Evolutionary conservation across 2,888 invertebrate species (phyloP).

Genomic region (Tenthredo distinguenda): DNA sequence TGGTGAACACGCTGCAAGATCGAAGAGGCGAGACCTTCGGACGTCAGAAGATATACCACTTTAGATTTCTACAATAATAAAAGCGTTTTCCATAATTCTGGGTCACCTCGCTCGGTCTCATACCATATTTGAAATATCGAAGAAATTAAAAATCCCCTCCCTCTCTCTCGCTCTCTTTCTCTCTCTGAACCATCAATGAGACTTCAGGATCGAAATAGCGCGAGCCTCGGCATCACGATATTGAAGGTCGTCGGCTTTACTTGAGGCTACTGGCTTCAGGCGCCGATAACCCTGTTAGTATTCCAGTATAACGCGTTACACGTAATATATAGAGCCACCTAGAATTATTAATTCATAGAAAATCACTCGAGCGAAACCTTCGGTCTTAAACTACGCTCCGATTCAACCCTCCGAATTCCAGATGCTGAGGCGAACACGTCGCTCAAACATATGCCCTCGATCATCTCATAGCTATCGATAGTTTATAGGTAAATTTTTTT

Average conservation of each 20-base stretch:
- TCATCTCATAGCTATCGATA: not conserved
- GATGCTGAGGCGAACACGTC: slow-evolving; percentile 12
- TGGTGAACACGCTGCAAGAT: not conserved
- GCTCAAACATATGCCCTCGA: slow-evolving; percentile 20
- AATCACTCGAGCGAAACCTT: slow-evolving; percentile 24
- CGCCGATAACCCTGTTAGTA: slow-evolving; percentile 7
- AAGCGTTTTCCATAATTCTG: slow-evolving; percentile 1
- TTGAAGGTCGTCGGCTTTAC: slow-evolving; percentile 28
- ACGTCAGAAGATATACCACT: not conserved
- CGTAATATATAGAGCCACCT: not conserved
- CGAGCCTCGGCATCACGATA: not conserved
- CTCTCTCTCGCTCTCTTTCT: not conserved
- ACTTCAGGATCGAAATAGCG: not conserved
- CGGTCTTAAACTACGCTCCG: not conserved
- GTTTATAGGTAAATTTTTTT: not conserved
- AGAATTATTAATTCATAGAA: slow-evolving; percentile 30
- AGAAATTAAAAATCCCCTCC: not conserved
- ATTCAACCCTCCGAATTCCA: slow-evolving; percentile 23
- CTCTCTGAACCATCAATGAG: not conserved
- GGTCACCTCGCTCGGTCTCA: not conserved
- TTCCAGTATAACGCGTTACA: slow-evolving; percentile 15
- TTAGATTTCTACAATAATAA: not conserved
- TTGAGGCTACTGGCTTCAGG: not conserved
- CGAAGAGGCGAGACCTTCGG: slow-evolving; percentile 3
- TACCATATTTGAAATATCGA: not conserved